Conservation (phyloP, 1,140 invertebrate species). For the Lithobius niger region DNA sequence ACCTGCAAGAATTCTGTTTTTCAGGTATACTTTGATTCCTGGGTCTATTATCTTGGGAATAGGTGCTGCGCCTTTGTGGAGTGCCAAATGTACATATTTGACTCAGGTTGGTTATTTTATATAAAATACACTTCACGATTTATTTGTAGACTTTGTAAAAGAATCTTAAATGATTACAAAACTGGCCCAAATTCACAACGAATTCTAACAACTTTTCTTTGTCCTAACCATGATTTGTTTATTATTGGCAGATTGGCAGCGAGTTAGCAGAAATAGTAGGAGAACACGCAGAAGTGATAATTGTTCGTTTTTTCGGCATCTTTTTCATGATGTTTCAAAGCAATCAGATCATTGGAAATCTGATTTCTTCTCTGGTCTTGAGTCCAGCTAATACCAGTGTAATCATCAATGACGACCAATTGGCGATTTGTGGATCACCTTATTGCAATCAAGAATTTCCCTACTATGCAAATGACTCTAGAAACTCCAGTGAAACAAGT, state of each 20-base stretch:
- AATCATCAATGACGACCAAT: slow-evolving; percentile 9
- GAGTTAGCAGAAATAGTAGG: not conserved
- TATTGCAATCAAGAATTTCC: too few species aligned
- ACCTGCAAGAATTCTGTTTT: too few species aligned
- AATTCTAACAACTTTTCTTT: too few species aligned
- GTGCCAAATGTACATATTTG: slow-evolving; percentile 38
- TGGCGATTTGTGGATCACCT: slow-evolving; percentile 54
- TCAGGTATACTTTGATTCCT: slow-evolving; percentile 86
- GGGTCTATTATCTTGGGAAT: slow-evolving; percentile 57
- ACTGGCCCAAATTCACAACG: too few species aligned
- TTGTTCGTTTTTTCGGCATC: slow-evolving; percentile 91
- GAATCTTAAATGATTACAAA: too few species aligned
- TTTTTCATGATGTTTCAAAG: slow-evolving; percentile 97
- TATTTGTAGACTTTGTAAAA: too few species aligned
- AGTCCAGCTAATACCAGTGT: slow-evolving; percentile 11
- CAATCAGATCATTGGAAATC: slow-evolving; percentile 86
- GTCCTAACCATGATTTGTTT: too few species aligned
- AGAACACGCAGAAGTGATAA: slow-evolving; percentile 52
- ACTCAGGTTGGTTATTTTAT: slow-evolving; percentile 33
- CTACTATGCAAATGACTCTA: too few species aligned
- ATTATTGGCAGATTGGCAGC: not conserved
- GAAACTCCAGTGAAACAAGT: too few species aligned
- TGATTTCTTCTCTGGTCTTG: slow-evolving; percentile 73
- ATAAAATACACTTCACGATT: too few species aligned
- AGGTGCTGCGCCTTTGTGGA: slow-evolving; percentile 38